Evolutionary conservation across 2,113 vertebrate species (phyloP).

Genomic region (Sclerurus mexicanus): DNA sequence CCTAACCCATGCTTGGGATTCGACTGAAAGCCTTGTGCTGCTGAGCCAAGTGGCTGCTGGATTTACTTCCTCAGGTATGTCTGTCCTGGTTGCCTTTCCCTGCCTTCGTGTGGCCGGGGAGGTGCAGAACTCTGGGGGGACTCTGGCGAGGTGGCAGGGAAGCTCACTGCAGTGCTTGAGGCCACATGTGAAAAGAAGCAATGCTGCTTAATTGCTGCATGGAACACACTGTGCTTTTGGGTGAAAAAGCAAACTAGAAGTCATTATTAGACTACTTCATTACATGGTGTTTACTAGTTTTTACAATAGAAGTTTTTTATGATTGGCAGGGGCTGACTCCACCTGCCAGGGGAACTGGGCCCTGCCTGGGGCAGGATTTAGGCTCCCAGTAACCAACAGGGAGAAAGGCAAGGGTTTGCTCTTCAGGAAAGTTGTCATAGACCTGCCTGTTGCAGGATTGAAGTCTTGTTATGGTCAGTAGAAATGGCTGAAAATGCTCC

Average conservation of each 20-base stretch:
- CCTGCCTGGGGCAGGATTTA: neutral
- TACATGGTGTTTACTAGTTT: neutral
- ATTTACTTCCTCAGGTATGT: neutral
- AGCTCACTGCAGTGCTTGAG: neutral
- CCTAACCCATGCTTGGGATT: neutral
- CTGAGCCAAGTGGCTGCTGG: neutral
- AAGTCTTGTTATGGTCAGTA: neutral
- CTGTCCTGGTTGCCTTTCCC: neutral
- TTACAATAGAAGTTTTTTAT: neutral
- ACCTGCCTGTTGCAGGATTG: neutral
- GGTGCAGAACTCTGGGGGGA: rapidly evolving
- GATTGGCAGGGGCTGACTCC: neutral
- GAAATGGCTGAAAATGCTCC: neutral
- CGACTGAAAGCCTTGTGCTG: neutral
- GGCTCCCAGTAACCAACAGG: neutral
- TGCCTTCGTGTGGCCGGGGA: neutral
- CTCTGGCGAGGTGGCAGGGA: neutral
- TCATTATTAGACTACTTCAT: neutral
- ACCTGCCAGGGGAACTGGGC: neutral
- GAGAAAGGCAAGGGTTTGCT: neutral
- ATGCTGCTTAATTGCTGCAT: neutral
- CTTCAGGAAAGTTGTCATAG: neutral
- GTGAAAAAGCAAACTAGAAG: neutral
- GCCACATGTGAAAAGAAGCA: neutral
- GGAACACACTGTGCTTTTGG: neutral